Evolutionary conservation across 2,888 invertebrate species (phyloP), one percentile per base, ranked within the genome.

Genomic region (Venusia cambrica): DNA sequence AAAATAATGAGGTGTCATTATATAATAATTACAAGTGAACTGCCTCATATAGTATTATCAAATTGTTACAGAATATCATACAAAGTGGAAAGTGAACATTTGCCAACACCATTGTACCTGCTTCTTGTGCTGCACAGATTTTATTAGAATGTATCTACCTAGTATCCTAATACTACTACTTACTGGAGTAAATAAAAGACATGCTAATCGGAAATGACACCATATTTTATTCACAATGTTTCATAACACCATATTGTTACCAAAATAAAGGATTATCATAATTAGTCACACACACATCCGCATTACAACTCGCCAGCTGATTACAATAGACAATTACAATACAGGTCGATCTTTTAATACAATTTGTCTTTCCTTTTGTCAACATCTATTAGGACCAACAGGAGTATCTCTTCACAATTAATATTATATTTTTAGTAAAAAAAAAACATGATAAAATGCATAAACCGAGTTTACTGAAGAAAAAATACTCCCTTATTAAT

Each of bases 231-330:
- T 85, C 79, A 84, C 83, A 85, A 77, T 73, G 67, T 76, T 76
- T 81, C 74, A 81, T 84, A 83, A 85, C 84, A 83, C 81, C 81
- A 81, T 84, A 79, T 78, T 77, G 75, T 81, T 84, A 85, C 78
- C 83, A 85, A 85, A 85, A 84, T 85, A 85, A 84, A 76, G 71
- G 73, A 74, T 77, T 76, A 74, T 76, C 78, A 74, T 76, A 72
- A 77, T 81, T 83, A 84, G 78, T 80, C 77, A 76, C 77, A 80
- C 77, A 80, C 80, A 75, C 74, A 73, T 73, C 63, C 73, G 74
- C 62, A 63, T 73, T 81, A 81, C 81, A 80, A 81, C 73, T 73
- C 73, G 59, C 58, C 60, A 60, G 62, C 58, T 67, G 71, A 57
- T 55, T 62, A 56, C 62, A 75, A 75, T 70, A 73, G 70, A 70